Percentiles rank a stretch among this genome's conserved stretches.
These are phyloP conservation scores for Trachelus stipa DNA, from an alignment of 2,888 invertebrate genomes.

Conservation along the genomic window DNA sequence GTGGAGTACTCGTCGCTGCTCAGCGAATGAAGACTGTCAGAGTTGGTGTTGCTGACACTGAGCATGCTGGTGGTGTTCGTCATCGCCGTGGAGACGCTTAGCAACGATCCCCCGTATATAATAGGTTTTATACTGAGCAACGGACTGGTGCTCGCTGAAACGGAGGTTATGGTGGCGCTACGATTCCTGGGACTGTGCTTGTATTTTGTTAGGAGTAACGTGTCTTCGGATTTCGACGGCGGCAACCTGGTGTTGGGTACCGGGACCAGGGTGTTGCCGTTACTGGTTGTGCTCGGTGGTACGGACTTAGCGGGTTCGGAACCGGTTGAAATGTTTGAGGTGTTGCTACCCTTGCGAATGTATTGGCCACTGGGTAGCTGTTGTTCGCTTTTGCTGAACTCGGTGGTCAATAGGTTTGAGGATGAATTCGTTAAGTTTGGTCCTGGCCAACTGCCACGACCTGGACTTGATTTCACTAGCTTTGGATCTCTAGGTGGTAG, in stretches of 20 bases:
- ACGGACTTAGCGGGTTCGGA: slow-evolving; percentile 47
- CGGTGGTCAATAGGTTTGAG: slow-evolving; percentile 72
- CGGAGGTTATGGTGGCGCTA: slow-evolving; percentile 73
- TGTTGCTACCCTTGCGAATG: slow-evolving; percentile 55
- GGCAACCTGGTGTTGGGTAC: slow-evolving; percentile 69
- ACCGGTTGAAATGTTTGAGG: slow-evolving; percentile 52
- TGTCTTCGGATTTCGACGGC: slow-evolving; percentile 85
- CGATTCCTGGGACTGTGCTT: slow-evolving; percentile 68
- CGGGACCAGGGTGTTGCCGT: not conserved
- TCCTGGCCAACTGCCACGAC: slow-evolving; percentile 88
- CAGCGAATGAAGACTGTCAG: slow-evolving; percentile 76
- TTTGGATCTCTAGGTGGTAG: slow-evolving; percentile 80
- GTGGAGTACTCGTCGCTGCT: slow-evolving; percentile 55
- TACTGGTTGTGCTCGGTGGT: not conserved
- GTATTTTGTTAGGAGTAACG: slow-evolving; percentile 70
- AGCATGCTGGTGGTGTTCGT: slow-evolving; percentile 66
- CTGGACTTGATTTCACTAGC: slow-evolving; percentile 80
- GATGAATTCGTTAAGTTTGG: slow-evolving; percentile 74
- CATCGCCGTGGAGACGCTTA: slow-evolving; percentile 73
- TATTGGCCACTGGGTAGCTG: slow-evolving; percentile 68
- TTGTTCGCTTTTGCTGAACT: slow-evolving; percentile 88
- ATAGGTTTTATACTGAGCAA: slow-evolving; percentile 73
- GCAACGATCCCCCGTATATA: slow-evolving; percentile 72
- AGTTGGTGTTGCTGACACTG: slow-evolving; percentile 51
- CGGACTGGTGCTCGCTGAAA: slow-evolving; percentile 79